Evolutionary conservation across 2,113 vertebrate genomes (phyloP).

Genomic region (Xerus inauris): DNA sequence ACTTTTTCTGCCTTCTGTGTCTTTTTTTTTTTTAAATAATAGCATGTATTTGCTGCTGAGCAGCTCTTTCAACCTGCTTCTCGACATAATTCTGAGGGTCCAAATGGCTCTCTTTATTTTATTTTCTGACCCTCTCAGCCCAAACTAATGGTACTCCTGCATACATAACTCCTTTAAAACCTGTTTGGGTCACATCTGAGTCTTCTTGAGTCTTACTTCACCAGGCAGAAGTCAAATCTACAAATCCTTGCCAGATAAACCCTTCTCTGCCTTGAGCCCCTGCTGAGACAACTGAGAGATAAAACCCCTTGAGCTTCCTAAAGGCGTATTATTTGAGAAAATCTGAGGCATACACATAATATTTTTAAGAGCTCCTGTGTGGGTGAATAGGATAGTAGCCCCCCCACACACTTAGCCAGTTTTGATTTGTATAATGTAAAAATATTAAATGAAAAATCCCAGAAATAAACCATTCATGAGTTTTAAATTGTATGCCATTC

Average conservation of each 20-base stretch:
- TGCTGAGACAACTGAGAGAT: background rate
- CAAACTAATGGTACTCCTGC: background rate
- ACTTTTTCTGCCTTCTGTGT: background rate
- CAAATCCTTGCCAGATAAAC: constrained; percentile 16
- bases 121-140: background rate
- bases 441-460: background rate
- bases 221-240: constrained; percentile 10
- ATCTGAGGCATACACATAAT: background rate
- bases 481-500: background rate
- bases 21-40: background rate
- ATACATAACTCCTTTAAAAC: background rate
- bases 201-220: background rate
- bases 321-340: background rate
- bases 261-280: background rate
- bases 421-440: background rate
- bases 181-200: background rate
- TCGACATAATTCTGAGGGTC: background rate
- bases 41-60: background rate
- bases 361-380: background rate
- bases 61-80: background rate
- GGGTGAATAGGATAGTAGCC: background rate
- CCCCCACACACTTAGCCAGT: background rate
- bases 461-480: background rate
- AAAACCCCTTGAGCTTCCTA: background rate
- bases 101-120: background rate